Percentiles rank a stretch among this genome's conserved stretches.
phyloP scores from a whole-genome alignment of 2,888 invertebrate species.

The Parnassius orleans region DNA sequence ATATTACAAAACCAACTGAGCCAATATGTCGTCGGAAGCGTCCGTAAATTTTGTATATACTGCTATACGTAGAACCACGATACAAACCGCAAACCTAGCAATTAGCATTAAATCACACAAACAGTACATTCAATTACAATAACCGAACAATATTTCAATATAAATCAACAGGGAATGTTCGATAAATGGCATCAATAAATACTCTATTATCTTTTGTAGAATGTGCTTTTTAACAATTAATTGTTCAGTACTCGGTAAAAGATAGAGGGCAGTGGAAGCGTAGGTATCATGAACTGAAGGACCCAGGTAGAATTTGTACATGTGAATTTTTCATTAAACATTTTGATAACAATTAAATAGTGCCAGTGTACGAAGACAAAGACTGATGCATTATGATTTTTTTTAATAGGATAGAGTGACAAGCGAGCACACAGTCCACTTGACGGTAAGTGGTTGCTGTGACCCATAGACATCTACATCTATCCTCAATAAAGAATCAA shows the following conservation, averaged over 20 bases:
- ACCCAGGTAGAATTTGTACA: no score
- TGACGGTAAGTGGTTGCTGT: no score
- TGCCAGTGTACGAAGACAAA: no score
- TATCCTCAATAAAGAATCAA: no score
- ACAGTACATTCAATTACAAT: slow-evolving; percentile 27
- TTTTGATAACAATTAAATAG: no score
- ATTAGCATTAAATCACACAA: slow-evolving; percentile 35
- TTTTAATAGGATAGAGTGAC: no score
- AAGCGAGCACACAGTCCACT: no score
- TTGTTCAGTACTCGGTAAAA: background rate
- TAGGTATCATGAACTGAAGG: no score
- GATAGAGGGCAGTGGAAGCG: no score
- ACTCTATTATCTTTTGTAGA: slow-evolving; percentile 2
- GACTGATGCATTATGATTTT: no score
- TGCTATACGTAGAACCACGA: slow-evolving; percentile 3
- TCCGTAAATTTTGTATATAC: slow-evolving; percentile 18
- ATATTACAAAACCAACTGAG: slow-evolving; percentile 23
- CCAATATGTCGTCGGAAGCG: slow-evolving; percentile 15
- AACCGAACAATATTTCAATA: slow-evolving; percentile 18
- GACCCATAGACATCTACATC: no score
- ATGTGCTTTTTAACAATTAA: slow-evolving; percentile 1
- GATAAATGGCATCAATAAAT: slow-evolving; percentile 8
- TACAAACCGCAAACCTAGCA: slow-evolving; percentile 32
- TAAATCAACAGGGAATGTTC: slow-evolving; percentile 8
- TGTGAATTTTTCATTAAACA: no score